Evolutionary conservation across 2,797 vertebrate genomes (phyloP), one percentile per base, ranked within the genome.

Genomic region (Lagocephalus sceleratus): DNA sequence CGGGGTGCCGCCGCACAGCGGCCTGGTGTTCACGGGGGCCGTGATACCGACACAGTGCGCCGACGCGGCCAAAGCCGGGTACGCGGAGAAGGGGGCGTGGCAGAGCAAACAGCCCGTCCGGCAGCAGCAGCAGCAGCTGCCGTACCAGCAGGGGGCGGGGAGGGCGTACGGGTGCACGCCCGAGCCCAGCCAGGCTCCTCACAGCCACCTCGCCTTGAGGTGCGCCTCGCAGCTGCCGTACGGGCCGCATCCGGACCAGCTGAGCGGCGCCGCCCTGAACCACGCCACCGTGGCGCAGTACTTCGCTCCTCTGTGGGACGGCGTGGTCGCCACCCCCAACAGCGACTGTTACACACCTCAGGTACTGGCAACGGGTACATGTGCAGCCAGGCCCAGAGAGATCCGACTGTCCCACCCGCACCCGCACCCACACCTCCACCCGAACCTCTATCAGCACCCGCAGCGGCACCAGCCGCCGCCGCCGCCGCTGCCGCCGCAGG

Each of bases 321-420:
- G 92, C 29, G 75, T 93, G 59, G 76, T 93, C 77, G 90, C 91
- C 64, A 94, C 95, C 3, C 94, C 94, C 14, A 91, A 92, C 79
- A 94, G 92, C 8, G 94, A 96, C 91, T 92, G 93, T 91, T 98
- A 94, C 75, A 89, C 93, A 70, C 90, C 94, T 0, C 90, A 91
- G 8, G 94, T 95, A 89, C 80, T 94, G 83, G 91, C 87, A 21
- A 76, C 72, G 9, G 81, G 78, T 62, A 59, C 80, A 35, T 82
- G 82, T 16, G 82, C 92, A 0, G 72, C 70, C 0, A 90, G 76
- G 26, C 88, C 79, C 2, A 85, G 92, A 1, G 93, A 93, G 75
- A 71, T 93, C 53, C 85, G 88, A 0, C 78, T 92, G 73, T 61
- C 88, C 73, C 15, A 85, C 54, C 79, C 57, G 39, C 76, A 75